Conservation (phyloP, 2,888 invertebrate genomes). For the Nomada fucata region DNA sequence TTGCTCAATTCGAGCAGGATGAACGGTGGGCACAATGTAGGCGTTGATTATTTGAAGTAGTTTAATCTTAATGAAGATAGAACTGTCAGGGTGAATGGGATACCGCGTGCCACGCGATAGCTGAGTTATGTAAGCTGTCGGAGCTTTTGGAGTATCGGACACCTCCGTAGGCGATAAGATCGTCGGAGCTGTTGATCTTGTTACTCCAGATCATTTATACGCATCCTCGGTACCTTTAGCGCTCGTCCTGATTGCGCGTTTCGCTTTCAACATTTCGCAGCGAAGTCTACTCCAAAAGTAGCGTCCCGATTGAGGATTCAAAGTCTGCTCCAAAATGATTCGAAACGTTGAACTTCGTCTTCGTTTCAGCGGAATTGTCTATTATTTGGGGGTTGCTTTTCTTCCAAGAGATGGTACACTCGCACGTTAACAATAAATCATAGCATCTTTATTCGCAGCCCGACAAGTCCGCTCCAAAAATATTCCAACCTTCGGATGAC, state of each 20-base stretch:
- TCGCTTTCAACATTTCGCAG: not conserved
- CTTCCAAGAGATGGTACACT: not conserved
- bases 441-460: too few species aligned
- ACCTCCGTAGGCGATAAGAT: slow-evolving; percentile 13
- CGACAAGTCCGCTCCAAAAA: too few species aligned
- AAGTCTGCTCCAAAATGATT: too few species aligned
- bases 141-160: slow-evolving; percentile 3
- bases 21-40: not conserved
- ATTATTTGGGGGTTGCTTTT: too few species aligned
- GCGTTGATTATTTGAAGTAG: not conserved
- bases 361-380: too few species aligned
- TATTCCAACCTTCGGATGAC: too few species aligned
- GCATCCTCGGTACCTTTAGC: too few species aligned
- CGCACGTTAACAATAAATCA: too few species aligned
- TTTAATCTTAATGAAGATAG: not conserved
- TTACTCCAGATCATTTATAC: too few species aligned
- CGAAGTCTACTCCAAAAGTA: not conserved
- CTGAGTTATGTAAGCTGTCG: not conserved
- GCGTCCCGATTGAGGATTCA: too few species aligned
- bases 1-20: not conserved
- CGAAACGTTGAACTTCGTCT: too few species aligned
- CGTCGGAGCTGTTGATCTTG: not conserved
- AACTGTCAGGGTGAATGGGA: not conserved
- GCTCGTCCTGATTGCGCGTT: not conserved
- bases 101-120: slow-evolving; percentile 1